A percentile compares a stretch with the other conserved stretches of the same genome.
Evolutionary conservation across 2,888 invertebrate species (phyloP).

Genomic region (Dichetophora obliterata): DNA sequence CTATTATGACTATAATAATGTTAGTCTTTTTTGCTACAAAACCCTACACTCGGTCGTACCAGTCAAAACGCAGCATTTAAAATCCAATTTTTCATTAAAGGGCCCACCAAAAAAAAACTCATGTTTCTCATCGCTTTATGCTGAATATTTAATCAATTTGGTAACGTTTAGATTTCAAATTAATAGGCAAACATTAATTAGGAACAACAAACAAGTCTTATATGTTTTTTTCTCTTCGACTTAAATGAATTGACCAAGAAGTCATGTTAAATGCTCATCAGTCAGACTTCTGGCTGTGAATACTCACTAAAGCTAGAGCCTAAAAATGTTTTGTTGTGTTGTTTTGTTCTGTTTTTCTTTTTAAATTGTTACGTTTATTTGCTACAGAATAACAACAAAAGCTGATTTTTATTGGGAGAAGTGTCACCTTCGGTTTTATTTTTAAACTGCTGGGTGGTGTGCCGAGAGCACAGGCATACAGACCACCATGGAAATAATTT

Average conservation of each 20-base stretch:
- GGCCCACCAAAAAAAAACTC: not conserved
- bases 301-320: not conserved
- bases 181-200: conserved; percentile 61
- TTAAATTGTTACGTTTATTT: not conserved
- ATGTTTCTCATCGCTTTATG: not conserved
- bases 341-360: not conserved
- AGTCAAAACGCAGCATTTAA: not conserved
- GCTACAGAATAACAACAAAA: not conserved
- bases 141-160: conserved; percentile 38
- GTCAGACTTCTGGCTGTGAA: conserved; percentile 11
- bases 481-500: conserved; percentile 29
- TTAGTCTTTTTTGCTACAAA: not conserved
- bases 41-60: not conserved
- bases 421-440: conserved; percentile 17
- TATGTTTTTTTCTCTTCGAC: conserved; percentile 27
- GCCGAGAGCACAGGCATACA: conserved; percentile 9
- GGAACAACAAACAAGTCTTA: too few species aligned
- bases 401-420: not conserved
- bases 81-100: not conserved
- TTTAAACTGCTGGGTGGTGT: not conserved
- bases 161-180: conserved; percentile 58
- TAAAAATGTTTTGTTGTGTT: not conserved
- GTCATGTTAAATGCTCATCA: conserved; percentile 30
- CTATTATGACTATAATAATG: not conserved
- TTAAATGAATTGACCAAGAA: not conserved